Percentiles rank a stretch among this genome's conserved stretches.
Evolutionary conservation across 1,140 invertebrate species (phyloP).

Genomic region (Aphelenchoides fujianensis): DNA sequence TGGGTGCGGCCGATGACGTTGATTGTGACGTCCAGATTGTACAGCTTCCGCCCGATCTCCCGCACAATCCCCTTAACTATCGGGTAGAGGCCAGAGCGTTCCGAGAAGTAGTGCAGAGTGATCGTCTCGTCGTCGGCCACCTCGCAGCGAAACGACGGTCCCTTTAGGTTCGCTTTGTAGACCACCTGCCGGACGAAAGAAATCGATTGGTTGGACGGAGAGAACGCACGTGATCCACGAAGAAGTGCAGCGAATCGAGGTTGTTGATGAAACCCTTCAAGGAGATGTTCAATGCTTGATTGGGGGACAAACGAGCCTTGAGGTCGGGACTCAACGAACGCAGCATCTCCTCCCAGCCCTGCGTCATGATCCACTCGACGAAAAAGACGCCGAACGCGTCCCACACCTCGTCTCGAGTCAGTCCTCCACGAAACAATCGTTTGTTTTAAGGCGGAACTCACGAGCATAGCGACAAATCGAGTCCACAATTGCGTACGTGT

Average conservation of each 20-base stretch:
- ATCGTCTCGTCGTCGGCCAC: constrained; percentile 55
- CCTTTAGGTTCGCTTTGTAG: constrained; percentile 23
- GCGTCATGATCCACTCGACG: constrained; percentile 56
- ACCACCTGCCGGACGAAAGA: constrained; percentile 37
- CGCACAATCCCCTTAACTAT: constrained; percentile 62
- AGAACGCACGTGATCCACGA: constrained; percentile 44
- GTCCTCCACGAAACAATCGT: not conserved
- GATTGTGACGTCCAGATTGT: constrained; percentile 56
- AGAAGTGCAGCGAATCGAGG: constrained; percentile 43
- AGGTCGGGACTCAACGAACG: constrained; percentile 56
- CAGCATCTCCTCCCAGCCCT: constrained; percentile 57
- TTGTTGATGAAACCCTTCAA: constrained; percentile 45
- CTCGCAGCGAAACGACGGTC: constrained; percentile 61
- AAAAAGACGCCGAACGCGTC: constrained; percentile 55
- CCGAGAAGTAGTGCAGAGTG: constrained; percentile 62
- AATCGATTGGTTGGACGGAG: constrained; percentile 49
- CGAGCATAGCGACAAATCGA: constrained; percentile 38
- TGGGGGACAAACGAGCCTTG: constrained; percentile 36
- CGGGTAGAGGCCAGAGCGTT: constrained; percentile 61
- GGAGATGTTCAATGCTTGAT: not conserved
- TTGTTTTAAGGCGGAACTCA: constrained; percentile 25
- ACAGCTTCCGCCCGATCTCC: constrained; percentile 57
- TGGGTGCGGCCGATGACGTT: constrained; percentile 54
- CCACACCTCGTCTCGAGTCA: constrained; percentile 39
- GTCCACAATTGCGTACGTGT: constrained; percentile 54